Evolutionary conservation across 2,797 vertebrate species (phyloP).

Genomic region (Sebastiscus albofasciatus): DNA sequence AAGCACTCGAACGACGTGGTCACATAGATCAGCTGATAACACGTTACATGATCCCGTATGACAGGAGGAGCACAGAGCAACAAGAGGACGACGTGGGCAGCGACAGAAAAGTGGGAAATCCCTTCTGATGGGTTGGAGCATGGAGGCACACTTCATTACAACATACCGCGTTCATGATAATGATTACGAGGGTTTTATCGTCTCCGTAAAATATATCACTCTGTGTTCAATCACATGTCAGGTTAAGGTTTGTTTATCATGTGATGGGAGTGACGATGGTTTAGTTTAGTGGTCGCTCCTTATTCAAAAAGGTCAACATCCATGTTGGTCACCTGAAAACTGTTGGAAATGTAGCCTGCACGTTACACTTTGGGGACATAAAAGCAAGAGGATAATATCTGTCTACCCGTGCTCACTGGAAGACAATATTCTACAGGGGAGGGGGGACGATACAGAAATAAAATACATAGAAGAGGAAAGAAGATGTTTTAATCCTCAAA

Average conservation of each 20-base stretch:
- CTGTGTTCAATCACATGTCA: neutral
- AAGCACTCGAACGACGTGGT: conserved; percentile 11
- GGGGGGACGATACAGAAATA: neutral
- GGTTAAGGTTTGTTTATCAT: neutral
- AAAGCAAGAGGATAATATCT: neutral
- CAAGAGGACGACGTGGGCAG: conserved; percentile 11
- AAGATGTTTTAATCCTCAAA: conserved; percentile 84
- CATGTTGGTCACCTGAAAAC: conserved; percentile 37
- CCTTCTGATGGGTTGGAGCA: neutral
- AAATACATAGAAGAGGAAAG: neutral
- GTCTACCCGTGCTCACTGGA: neutral
- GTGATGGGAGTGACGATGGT: neutral
- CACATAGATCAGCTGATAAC: conserved; percentile 27
- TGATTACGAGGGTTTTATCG: conserved; percentile 14
- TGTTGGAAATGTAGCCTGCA: neutral
- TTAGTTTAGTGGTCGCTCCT: neutral
- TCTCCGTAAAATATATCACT: conserved; percentile 12
- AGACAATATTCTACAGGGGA: conserved; percentile 33
- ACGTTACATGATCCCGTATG: conserved; percentile 7
- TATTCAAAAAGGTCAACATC: conserved; percentile 14
- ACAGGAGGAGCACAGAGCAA: conserved; percentile 26
- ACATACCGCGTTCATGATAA: neutral
- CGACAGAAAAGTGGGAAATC: neutral
- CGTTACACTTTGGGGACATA: neutral
- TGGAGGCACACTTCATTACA: conserved; percentile 14